Base-by-base conservation (phyloP, 1,140 invertebrate species). In the Telenomus remus region DNA sequence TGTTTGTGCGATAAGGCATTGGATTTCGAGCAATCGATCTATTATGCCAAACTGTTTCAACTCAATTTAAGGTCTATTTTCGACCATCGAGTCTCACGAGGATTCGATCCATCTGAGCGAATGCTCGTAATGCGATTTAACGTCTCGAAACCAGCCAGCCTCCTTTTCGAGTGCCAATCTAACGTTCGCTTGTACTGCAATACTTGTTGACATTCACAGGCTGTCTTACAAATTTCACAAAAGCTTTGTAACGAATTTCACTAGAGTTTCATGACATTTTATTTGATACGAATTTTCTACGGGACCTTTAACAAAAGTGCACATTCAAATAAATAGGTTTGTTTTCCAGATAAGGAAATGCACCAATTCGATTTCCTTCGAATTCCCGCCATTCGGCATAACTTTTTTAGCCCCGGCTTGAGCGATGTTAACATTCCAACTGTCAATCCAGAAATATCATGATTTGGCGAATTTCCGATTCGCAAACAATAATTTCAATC, bases 1-100 rank as follows among this genome's bases (percentile, higher is more conserved):
- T 64, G 77, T 73, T 69, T 69, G 44, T 76, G 65, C 56, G 77
- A 79, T 79, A 79, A 79, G 77, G 65, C 72, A 63, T 46, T 57
- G 69, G 69, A 73, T 76, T 76, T 59, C 68, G 68, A 69, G 63
- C 66, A 70, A 79, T 79, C 72, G 68, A 71, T 76, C 72, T 68
- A 76, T 79, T 79, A 79, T 73, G 61, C 72, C 72, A 71, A 78
- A 78, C 71, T 74, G 76, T 78, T 78, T 74, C 70, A 76, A 76
- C 63, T 76, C 77, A 72, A 79, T 79, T 79, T 79, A 73, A 73
- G 56, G 60, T 79, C 72, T 79, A 79, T 79, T 79, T 79, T 79
- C 72, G 65, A 65, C 64, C 73, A 61, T 65, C 61, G 65, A 64
- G 66, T 75, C 66, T 61, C 72, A 61, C 69, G 77, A 79, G 73